Conservation (phyloP, 2,888 invertebrate genomes). For the Diaprepes abbreviatus region DNA sequence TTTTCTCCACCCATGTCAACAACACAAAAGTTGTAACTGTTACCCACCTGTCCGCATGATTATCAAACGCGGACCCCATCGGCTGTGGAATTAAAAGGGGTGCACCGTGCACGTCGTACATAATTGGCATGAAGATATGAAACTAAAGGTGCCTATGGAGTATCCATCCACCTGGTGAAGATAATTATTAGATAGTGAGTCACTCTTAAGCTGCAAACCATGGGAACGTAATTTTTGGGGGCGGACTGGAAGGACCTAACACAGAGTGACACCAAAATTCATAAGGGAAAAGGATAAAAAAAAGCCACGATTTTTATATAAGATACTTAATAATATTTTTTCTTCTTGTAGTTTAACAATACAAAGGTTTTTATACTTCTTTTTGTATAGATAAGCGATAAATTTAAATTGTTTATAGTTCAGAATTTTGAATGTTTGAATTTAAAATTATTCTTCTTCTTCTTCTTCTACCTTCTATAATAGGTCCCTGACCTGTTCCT, state of each 20-base stretch:
- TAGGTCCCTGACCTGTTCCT: too few relatives aligned
- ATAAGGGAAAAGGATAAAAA: too few relatives aligned
- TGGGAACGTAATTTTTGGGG: slow-evolving; percentile 40
- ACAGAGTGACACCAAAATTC: slow-evolving; percentile 43
- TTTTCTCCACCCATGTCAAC: slow-evolving; percentile 12
- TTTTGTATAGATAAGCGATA: too few relatives aligned
- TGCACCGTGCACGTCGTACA: slow-evolving; percentile 36
- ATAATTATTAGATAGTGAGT: slow-evolving; percentile 38
- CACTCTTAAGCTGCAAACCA: slow-evolving; percentile 37
- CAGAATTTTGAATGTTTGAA: too few relatives aligned
- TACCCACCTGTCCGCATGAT: slow-evolving; percentile 40
- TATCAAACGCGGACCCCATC: slow-evolving; percentile 35
- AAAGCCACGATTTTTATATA: too few relatives aligned
- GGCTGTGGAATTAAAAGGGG: slow-evolving; percentile 42
- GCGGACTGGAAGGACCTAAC: slow-evolving; percentile 41
- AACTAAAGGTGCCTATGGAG: slow-evolving; percentile 31
- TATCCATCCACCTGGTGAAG: slow-evolving; percentile 46
- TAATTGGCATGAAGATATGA: slow-evolving; percentile 44
- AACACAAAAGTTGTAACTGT: slow-evolving; percentile 4
- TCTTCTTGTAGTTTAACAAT: too few relatives aligned
- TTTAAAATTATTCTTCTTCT: too few relatives aligned
- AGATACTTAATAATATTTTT: background rate
- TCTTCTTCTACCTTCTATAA: too few relatives aligned
- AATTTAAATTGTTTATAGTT: too few relatives aligned
- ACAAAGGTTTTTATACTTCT: too few relatives aligned